Conservation (phyloP, 2,113 vertebrate species). For the Arenaria interpres region DNA sequence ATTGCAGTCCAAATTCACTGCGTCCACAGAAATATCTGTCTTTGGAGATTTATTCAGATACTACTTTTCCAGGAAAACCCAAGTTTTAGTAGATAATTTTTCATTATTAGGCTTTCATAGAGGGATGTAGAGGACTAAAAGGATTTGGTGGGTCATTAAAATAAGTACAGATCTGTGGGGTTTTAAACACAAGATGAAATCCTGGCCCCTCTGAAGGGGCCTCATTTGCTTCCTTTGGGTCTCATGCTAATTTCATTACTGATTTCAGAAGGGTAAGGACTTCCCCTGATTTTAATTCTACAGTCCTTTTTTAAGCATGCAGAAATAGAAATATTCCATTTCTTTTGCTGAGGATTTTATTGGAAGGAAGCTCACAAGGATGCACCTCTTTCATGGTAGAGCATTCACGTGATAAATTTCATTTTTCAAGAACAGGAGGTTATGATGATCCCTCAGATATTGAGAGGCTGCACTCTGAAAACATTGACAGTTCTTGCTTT, state of each 20-base stretch:
- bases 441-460: background rate
- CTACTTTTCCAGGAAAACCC: background rate
- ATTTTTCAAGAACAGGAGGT: background rate
- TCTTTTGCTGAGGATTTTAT: background rate
- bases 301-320: background rate
- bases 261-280: background rate
- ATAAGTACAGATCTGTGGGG: background rate
- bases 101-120: constrained; percentile 6
- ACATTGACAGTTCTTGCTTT: background rate
- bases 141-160: background rate
- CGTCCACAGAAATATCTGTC: background rate
- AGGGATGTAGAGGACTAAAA: background rate
- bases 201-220: background rate
- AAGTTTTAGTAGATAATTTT: background rate
- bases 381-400: background rate
- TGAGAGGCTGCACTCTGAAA: background rate
- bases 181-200: constrained; percentile 39
- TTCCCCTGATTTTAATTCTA: background rate
- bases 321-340: background rate
- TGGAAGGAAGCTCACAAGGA: background rate
- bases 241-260: background rate
- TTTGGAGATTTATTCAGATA: background rate
- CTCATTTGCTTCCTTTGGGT: background rate
- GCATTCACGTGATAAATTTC: background rate
- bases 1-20: background rate